phyloP scores from a whole-genome alignment of 2,113 vertebrate species.

The Dolichotis patagonum region DNA sequence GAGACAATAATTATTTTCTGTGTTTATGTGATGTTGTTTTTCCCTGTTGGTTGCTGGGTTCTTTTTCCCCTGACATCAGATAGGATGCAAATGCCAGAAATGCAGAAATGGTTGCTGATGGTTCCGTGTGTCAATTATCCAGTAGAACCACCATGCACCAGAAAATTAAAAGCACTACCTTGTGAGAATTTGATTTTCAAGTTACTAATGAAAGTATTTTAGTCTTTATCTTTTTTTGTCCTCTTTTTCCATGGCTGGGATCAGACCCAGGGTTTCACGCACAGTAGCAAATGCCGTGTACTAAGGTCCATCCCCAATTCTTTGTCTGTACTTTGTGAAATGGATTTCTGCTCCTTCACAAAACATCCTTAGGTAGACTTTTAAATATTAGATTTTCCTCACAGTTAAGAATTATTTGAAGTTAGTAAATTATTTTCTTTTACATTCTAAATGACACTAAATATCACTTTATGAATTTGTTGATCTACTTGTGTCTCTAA shows the following conservation, averaged over 20 bases:
- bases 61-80: not conserved
- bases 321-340: not conserved
- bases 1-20: not conserved
- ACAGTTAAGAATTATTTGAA: conserved; percentile 10
- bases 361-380: not conserved
- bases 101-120: not conserved
- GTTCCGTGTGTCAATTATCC: not conserved
- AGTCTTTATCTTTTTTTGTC: not conserved
- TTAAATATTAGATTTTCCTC: not conserved
- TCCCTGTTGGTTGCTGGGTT: not conserved
- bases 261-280: not conserved
- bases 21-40: not conserved
- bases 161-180: not conserved
- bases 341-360: conserved; percentile 36
- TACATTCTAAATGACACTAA: not conserved
- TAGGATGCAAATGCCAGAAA: conserved; percentile 6
- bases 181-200: not conserved
- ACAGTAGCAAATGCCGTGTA: not conserved
- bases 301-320: not conserved
- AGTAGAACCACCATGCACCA: not conserved
- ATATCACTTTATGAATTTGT: not conserved
- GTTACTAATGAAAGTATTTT: not conserved
- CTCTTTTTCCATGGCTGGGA: not conserved
- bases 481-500: not conserved
- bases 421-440: not conserved